These are phyloP conservation scores for Numenius phaeopus DNA, from an alignment of 2,797 vertebrate species.

Conservation along the genomic window DNA sequence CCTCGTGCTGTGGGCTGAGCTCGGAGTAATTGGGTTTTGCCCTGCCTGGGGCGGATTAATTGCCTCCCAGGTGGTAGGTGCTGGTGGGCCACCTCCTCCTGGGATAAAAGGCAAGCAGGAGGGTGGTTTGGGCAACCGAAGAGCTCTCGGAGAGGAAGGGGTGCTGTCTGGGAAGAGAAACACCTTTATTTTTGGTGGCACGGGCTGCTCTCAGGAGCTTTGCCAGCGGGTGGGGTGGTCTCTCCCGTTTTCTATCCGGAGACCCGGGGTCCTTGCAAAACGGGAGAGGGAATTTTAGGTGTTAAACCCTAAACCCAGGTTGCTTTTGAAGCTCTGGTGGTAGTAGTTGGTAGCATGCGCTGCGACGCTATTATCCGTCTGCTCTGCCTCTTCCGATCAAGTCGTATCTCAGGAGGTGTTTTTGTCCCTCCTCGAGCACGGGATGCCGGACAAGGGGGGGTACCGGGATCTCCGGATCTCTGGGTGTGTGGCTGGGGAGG, in stretches of 20 bases:
- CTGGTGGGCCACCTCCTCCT: background rate
- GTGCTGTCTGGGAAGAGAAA: background rate
- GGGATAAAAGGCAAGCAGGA: background rate
- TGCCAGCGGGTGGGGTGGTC: background rate
- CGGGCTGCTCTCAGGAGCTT: accelerated
- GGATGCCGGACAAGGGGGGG: background rate
- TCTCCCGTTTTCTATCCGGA: no score
- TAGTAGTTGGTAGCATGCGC: no score
- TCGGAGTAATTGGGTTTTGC: background rate
- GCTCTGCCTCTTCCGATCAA: background rate
- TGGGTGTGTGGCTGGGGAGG: no score
- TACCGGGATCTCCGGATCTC: accelerated
- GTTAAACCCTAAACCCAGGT: no score
- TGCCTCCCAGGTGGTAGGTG: background rate
- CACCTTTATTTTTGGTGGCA: background rate
- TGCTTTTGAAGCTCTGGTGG: background rate
- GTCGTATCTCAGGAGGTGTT: background rate
- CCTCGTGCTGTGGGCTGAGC: background rate
- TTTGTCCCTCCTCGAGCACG: accelerated
- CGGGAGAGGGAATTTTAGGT: no score
- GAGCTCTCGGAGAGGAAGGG: background rate
- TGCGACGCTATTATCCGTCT: background rate
- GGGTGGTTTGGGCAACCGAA: accelerated
- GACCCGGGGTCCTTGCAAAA: no score
- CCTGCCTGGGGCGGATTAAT: background rate